Conservation (phyloP, 2,113 vertebrate genomes). For the Hippocampus mohnikei region DNA sequence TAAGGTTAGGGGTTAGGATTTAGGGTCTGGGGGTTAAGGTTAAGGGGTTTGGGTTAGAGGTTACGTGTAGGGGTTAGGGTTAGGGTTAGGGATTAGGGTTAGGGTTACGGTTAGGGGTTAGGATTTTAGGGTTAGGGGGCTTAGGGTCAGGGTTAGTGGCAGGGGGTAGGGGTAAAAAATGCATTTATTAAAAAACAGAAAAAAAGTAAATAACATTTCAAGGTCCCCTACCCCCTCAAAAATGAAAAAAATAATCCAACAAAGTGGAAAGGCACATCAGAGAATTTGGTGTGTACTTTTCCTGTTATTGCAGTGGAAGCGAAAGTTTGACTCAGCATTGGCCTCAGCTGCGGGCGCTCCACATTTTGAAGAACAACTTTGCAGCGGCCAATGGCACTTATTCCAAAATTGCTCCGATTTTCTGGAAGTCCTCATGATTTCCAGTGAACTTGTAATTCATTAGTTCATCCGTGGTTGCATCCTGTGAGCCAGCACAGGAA, state of each 20-base stretch:
- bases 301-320: conserved; percentile 60
- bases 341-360: conserved; percentile 52
- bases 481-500: conserved; percentile 52
- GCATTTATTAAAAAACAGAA: conserved; percentile 8
- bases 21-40: too few species aligned
- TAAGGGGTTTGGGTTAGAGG: too few species aligned
- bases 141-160: too few species aligned
- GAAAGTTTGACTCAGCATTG: conserved; percentile 46
- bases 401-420: conserved; percentile 66
- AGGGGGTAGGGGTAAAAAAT: too few species aligned
- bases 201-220: neutral
- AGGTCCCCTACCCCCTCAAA: neutral
- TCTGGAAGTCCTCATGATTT: conserved; percentile 71
- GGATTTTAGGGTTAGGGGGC: too few species aligned
- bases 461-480: conserved; percentile 63
- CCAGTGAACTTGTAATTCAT: conserved; percentile 74
- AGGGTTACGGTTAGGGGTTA: too few species aligned
- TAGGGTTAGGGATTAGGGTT: too few species aligned
- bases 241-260: conserved; percentile 53
- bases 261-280: conserved; percentile 69
- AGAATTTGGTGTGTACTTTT: conserved; percentile 65
- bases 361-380: conserved; percentile 34
- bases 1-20: too few species aligned
- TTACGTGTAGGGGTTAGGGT: too few species aligned
- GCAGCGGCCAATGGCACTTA: conserved; percentile 59